Percentiles rank a stretch among this genome's conserved stretches.
These are phyloP conservation scores for Erythrocercus mccallii DNA, from an alignment of 2,113 vertebrate species.

Conservation along the genomic window DNA sequence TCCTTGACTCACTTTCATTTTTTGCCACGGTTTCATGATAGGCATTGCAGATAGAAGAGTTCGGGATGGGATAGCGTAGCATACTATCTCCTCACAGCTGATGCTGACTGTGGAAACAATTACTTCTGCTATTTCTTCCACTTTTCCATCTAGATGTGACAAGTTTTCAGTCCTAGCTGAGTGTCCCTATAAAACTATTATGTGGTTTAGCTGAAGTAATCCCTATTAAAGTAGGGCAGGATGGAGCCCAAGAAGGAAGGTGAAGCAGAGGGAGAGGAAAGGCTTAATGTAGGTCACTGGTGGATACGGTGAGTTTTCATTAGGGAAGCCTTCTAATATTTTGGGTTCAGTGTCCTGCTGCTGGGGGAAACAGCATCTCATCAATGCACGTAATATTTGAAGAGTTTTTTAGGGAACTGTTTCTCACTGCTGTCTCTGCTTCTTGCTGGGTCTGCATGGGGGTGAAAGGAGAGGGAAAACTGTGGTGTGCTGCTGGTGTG, in stretches of 20 bases:
- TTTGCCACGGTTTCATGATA: rapidly evolving
- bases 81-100: rapidly evolving
- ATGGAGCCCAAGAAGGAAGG: neutral
- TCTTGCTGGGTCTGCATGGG: neutral
- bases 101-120: neutral
- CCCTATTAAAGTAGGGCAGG: slow-evolving; percentile 50
- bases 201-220: slow-evolving; percentile 26
- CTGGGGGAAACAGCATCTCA: neutral
- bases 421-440: rapidly evolving
- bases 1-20: neutral
- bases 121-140: neutral
- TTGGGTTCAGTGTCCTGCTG: neutral
- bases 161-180: neutral
- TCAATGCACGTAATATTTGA: neutral
- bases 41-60: neutral
- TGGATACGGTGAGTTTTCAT: neutral
- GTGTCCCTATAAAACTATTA: slow-evolving; percentile 20
- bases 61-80: rapidly evolving
- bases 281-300: slow-evolving; percentile 21
- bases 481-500: neutral
- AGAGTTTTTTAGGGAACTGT: rapidly evolving
- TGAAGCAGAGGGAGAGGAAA: slow-evolving; percentile 12
- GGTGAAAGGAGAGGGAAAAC: neutral
- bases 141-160: neutral
- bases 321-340: neutral